A percentile compares a stretch with the other conserved stretches of the same genome.
These are phyloP conservation scores for Acleris emargana DNA, from an alignment of 2,888 invertebrate species.

Conservation along the genomic window DNA sequence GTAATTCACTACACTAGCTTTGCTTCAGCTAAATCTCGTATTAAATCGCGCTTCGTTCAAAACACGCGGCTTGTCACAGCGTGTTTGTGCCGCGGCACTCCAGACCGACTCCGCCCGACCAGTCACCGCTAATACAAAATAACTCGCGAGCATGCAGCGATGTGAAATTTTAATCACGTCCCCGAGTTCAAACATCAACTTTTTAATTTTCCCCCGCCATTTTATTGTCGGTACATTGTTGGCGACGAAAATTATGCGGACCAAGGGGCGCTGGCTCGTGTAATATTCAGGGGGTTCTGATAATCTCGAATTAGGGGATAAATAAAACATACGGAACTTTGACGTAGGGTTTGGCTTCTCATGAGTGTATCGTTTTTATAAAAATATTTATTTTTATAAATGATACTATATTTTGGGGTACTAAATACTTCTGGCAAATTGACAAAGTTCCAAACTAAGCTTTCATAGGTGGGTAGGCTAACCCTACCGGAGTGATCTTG, in stretches of 20 bases:
- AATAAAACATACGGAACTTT: slow-evolving; percentile 5
- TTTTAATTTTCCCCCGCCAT: slow-evolving; percentile 17
- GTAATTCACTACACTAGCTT: too few relatives aligned
- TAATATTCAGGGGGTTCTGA: slow-evolving; percentile 13
- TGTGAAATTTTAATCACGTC: slow-evolving; percentile 22
- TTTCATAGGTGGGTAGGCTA: background rate
- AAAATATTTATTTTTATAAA: too few relatives aligned
- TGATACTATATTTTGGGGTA: too few relatives aligned
- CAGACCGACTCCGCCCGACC: background rate
- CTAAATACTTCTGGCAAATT: too few relatives aligned
- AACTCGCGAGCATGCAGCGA: slow-evolving; percentile 12
- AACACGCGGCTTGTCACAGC: too few relatives aligned
- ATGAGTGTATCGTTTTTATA: background rate
- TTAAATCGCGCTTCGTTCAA: too few relatives aligned
- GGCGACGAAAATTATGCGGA: slow-evolving; percentile 6
- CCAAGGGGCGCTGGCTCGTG: slow-evolving; percentile 10
- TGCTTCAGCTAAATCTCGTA: too few relatives aligned
- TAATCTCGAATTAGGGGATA: slow-evolving; percentile 12
- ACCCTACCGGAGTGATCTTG: too few relatives aligned
- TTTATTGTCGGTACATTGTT: slow-evolving; percentile 19
- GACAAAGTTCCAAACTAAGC: background rate
- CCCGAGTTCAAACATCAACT: slow-evolving; percentile 17
- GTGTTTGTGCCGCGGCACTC: too few relatives aligned
- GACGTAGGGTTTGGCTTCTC: background rate
- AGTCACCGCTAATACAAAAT: slow-evolving; percentile 21